These are phyloP conservation scores for Zaprionus africanus DNA, from an alignment of 1,140 invertebrate species.

Conservation along the genomic window DNA sequence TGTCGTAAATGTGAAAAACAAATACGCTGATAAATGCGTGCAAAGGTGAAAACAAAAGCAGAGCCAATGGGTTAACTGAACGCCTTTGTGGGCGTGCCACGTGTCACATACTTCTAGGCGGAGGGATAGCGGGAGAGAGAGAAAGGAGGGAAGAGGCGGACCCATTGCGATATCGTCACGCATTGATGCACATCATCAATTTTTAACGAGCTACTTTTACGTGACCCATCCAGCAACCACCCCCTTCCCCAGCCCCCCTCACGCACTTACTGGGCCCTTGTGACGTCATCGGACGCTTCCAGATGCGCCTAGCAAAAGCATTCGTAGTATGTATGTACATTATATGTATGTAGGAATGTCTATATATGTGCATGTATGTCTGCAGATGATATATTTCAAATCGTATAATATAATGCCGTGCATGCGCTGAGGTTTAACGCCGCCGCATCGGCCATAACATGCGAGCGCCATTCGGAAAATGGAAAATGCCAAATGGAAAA, in stretches of 20 bases:
- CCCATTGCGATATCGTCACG: conserved; percentile 49
- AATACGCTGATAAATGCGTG: conserved; percentile 62
- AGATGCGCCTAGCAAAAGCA: conserved; percentile 20
- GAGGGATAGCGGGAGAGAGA: background rate
- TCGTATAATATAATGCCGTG: conserved; percentile 29
- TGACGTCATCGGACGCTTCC: conserved; percentile 53
- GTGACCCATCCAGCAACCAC: conserved; percentile 42
- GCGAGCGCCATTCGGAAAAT: conserved; percentile 36
- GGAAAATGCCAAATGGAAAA: background rate
- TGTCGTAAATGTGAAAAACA: conserved; percentile 70
- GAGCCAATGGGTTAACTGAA: conserved; percentile 64
- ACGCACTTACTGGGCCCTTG: background rate
- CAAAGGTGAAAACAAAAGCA: conserved; percentile 19
- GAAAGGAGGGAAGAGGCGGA: background rate
- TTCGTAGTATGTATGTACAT: background rate
- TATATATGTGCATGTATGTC: background rate
- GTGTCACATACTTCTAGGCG: conserved; percentile 37
- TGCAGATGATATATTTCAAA: conserved; percentile 19
- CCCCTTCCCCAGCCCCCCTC: background rate
- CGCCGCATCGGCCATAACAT: conserved; percentile 33
- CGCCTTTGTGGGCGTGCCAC: conserved; percentile 26
- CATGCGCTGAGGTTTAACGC: conserved; percentile 43
- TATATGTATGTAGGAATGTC: background rate
- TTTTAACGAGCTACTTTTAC: conserved; percentile 76
- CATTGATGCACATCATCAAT: conserved; percentile 80